Percentiles rank a stretch among this genome's conserved stretches.
These are phyloP conservation scores for Sinonovacula constricta DNA, from an alignment of 1,140 invertebrate species.

Conservation along the genomic window DNA sequence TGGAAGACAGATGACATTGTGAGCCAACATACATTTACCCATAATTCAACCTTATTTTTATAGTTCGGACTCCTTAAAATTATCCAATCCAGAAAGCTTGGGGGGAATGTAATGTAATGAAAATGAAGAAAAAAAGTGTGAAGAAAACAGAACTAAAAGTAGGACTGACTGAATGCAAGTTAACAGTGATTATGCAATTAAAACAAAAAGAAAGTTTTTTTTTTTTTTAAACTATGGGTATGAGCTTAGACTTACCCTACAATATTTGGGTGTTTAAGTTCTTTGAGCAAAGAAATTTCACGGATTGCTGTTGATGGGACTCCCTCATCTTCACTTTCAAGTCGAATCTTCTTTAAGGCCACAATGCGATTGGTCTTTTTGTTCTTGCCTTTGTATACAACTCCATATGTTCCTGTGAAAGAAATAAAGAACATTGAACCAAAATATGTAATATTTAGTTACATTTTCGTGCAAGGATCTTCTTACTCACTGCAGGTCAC, in stretches of 20 bases:
- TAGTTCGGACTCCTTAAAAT: too few species aligned
- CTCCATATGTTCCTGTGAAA: slow-evolving; percentile 92
- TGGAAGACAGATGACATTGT: background rate
- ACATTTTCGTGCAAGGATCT: background rate
- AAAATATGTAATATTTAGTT: background rate
- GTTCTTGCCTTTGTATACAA: slow-evolving; percentile 97
- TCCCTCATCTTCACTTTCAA: slow-evolving; percentile 96
- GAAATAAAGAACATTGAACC: background rate
- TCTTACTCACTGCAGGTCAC: slow-evolving; percentile 1
- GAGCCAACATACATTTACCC: too few species aligned
- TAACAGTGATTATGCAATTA: too few species aligned
- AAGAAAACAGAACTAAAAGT: too few species aligned
- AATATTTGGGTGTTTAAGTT: slow-evolving; percentile 92
- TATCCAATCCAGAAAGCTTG: too few species aligned
- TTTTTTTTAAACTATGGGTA: too few species aligned
- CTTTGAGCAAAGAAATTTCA: slow-evolving; percentile 95
- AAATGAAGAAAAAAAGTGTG: too few species aligned
- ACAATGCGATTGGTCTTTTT: slow-evolving; percentile 90
- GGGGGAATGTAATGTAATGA: too few species aligned
- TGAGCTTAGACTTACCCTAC: slow-evolving; percentile 82
- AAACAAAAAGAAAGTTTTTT: too few species aligned
- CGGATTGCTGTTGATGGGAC: slow-evolving; percentile 96
- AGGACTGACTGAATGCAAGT: too few species aligned
- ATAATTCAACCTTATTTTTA: too few species aligned
- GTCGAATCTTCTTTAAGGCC: slow-evolving; percentile 96